Evolutionary conservation across 2,888 invertebrate genomes (phyloP), one percentile per base, ranked within the genome.

Genomic region (Invenusta paracnida): DNA sequence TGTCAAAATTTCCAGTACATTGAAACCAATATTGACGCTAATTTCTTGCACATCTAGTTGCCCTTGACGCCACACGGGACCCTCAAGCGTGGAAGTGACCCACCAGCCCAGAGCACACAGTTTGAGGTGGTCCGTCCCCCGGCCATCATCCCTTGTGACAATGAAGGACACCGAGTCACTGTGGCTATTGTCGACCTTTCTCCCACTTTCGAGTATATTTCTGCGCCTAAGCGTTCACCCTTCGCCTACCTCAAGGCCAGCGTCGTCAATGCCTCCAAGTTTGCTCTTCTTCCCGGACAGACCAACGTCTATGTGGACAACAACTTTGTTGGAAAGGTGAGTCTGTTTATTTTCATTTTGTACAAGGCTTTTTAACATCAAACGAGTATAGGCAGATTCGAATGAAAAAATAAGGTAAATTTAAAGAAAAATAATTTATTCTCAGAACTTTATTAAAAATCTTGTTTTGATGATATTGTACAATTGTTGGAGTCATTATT

Each of bases 241-340:
- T 89, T 89, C 81, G 92, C 92, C 67, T 92, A 89, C 88, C 88
- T 92, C 82, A 90, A 90, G 86, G 91, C 91, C 27, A 89, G 89
- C 67, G 91, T 91, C 31, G 89, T 84, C 85, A 92, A 92, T 88
- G 90, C 89, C 2, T 91, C 91, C 0, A 87, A 88, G 29, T 90
- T 90, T 87, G 90, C 91, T 0, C 88, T 92, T 11, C 89, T 92
- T 67, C 89, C 91, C 25, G 92, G 92, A 23, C 89, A 90, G 13
- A 90, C 90, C 25, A 90, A 90, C 86, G 90, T 92, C 48, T 92
- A 92, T 88, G 88, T 92, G 85, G 92, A 92, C 88, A 92, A 92
- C 88, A 91, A 90, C 87, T 92, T 92, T 88, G 89, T 92, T 27
- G 90, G 91, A 1, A 92, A 89, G 89, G 90, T 90, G 85, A 79